Evolutionary conservation across 2,888 invertebrate species (phyloP).

Genomic region (Autographa gamma): DNA sequence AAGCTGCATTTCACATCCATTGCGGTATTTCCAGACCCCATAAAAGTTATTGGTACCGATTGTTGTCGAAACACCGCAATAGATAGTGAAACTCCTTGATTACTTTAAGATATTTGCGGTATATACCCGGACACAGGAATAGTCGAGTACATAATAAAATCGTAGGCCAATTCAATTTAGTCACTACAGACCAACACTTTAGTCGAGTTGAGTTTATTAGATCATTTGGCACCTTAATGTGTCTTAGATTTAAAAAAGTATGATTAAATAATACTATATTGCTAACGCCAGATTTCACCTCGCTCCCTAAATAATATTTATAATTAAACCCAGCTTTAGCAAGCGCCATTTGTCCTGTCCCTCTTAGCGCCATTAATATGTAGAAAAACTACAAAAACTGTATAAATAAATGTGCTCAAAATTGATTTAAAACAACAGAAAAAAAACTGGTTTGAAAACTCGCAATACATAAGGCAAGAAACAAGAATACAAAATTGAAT

Average conservation of each 20-base stretch:
- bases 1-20: slow-evolving; percentile 23
- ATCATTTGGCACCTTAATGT: slow-evolving; percentile 45
- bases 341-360: not conserved
- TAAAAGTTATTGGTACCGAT: slow-evolving; percentile 19
- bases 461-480: not conserved
- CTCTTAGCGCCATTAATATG: not conserved
- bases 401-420: not conserved
- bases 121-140: slow-evolving; percentile 21
- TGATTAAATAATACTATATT: slow-evolving; percentile 45
- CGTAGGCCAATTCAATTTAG: slow-evolving; percentile 20
- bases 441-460: not conserved
- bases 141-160: slow-evolving; percentile 38
- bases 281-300: slow-evolving; percentile 47
- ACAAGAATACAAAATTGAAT: not conserved
- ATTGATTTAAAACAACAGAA: not conserved
- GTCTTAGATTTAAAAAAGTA: slow-evolving; percentile 29
- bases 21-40: slow-evolving; percentile 28
- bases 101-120: slow-evolving; percentile 35
- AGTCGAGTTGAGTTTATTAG: slow-evolving; percentile 9
- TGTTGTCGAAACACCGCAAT: slow-evolving; percentile 41
- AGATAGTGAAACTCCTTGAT: slow-evolving; percentile 27
- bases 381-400: not conserved
- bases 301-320: slow-evolving; percentile 9
- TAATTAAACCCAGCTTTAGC: slow-evolving; percentile 8
- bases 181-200: slow-evolving; percentile 19